phyloP scores from a whole-genome alignment of 2,113 vertebrate species.

The Bos taurus region DNA sequence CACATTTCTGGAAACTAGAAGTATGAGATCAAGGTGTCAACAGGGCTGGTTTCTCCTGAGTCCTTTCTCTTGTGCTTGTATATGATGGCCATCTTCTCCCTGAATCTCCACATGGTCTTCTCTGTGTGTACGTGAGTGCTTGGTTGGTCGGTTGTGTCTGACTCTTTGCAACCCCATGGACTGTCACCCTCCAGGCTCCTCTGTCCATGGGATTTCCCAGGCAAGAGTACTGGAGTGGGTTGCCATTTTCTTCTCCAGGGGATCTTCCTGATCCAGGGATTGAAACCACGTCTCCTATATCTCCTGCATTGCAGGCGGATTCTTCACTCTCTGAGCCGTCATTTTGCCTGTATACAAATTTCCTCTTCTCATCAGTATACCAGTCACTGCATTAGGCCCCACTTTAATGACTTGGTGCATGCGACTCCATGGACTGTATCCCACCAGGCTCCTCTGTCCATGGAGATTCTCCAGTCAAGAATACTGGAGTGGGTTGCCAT shows the following conservation, averaged over 20 bases:
- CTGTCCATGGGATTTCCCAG: not conserved
- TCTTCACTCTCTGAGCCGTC: not conserved
- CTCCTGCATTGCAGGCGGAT: not conserved
- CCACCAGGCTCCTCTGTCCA: not conserved
- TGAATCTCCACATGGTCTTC: accelerated
- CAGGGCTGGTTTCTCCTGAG: not conserved
- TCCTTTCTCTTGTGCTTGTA: not conserved
- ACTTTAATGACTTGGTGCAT: not conserved
- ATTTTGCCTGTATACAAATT: not conserved
- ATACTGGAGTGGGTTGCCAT: not conserved
- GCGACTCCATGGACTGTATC: not conserved
- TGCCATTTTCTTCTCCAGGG: not conserved
- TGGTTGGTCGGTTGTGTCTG: not conserved
- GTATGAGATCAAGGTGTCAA: not conserved
- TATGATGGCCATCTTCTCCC: not conserved
- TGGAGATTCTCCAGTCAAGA: not conserved
- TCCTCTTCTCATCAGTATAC: not conserved
- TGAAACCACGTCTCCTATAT: accelerated
- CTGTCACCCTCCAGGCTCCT: not conserved
- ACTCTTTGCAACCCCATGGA: not conserved
- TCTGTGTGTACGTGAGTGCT: not conserved
- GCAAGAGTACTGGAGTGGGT: not conserved
- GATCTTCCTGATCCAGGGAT: not conserved
- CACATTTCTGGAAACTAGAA: not conserved
- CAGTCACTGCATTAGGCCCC: not conserved